These are phyloP conservation scores for Emys orbicularis DNA, from an alignment of 2,797 vertebrate species.

Conservation along the genomic window DNA sequence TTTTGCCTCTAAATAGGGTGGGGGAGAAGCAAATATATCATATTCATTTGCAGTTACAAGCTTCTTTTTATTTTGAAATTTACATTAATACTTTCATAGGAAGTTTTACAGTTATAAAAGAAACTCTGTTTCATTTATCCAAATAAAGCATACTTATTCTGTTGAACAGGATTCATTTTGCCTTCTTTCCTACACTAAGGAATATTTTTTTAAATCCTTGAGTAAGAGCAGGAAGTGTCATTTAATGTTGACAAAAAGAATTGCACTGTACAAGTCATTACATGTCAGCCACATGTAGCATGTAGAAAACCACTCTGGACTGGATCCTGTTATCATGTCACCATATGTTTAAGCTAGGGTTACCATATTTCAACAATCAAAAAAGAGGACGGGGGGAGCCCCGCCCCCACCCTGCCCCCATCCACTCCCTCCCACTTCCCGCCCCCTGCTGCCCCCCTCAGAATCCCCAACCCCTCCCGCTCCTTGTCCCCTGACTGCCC, in stretches of 20 bases:
- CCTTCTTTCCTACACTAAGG: background rate
- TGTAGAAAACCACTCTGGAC: background rate
- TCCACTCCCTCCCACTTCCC: too few relatives aligned
- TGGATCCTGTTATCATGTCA: background rate
- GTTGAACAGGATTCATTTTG: slow-evolving; percentile 15
- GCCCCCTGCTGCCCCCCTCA: too few relatives aligned
- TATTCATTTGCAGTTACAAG: slow-evolving; percentile 79
- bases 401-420: too few relatives aligned
- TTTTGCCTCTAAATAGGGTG: slow-evolving; percentile 79
- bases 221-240: slow-evolving; percentile 1
- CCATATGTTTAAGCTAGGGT: background rate
- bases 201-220: background rate
- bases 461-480: too few relatives aligned
- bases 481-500: too few relatives aligned
- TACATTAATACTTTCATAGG: slow-evolving; percentile 73
- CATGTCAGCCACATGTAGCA: background rate
- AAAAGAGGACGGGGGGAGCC: too few relatives aligned
- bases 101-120: slow-evolving; percentile 77
- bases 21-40: slow-evolving; percentile 72
- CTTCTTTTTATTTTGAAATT: slow-evolving; percentile 79
- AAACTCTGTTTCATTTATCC: slow-evolving; percentile 67
- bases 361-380: too few relatives aligned
- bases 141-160: slow-evolving; percentile 60
- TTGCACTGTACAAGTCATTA: background rate
- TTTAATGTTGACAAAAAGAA: background rate